phyloP scores from a whole-genome alignment of 2,113 vertebrate species.

The Prolemur simus region DNA sequence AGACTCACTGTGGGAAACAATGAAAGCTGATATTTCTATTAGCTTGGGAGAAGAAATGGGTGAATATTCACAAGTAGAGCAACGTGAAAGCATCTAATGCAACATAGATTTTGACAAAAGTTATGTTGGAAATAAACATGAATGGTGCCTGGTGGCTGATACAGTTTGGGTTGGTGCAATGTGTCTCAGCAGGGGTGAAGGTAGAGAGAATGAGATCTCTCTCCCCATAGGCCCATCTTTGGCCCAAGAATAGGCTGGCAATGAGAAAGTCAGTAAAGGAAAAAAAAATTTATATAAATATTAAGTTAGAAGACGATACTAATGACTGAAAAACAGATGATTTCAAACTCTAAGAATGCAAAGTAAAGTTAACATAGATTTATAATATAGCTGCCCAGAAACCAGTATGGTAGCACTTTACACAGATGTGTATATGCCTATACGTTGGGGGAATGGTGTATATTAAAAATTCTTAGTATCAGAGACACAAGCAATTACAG shows the following conservation, averaged over 20 bases:
- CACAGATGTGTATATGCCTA: background rate
- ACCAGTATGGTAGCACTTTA: background rate
- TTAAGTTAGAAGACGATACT: background rate
- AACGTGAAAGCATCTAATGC: background rate
- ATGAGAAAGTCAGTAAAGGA: background rate
- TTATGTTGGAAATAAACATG: background rate
- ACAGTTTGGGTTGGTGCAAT: background rate
- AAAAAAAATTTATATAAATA: background rate
- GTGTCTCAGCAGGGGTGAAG: background rate
- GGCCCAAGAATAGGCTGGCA: background rate
- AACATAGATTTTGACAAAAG: background rate
- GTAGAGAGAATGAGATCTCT: background rate
- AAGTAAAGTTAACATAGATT: background rate
- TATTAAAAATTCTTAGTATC: background rate
- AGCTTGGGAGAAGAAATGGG: background rate
- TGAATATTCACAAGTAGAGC: background rate
- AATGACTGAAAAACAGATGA: background rate
- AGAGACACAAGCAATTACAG: background rate
- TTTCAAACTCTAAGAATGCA: background rate
- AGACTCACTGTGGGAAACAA: background rate
- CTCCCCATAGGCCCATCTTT: background rate
- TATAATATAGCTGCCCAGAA: background rate
- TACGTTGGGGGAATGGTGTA: background rate
- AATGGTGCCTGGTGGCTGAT: background rate
- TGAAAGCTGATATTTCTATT: background rate